A percentile compares a stretch with the other conserved stretches of the same genome.
Conservation (phyloP, 2,797 vertebrate genomes). For the Antennarius maculatus region DNA sequence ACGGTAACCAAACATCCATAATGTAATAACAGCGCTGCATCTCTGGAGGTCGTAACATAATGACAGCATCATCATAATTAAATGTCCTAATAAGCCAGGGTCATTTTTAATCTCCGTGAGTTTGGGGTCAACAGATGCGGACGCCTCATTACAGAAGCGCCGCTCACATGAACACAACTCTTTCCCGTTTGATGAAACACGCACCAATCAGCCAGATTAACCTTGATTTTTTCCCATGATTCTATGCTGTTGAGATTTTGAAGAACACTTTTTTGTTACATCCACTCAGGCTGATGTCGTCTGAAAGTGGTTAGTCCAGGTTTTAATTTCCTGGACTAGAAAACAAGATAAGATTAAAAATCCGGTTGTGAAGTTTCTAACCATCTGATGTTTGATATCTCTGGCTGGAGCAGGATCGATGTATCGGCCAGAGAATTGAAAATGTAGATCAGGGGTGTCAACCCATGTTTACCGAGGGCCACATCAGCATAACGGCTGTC, state of each 20-base stretch:
- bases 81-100: constrained; percentile 65
- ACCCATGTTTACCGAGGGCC: too few species aligned
- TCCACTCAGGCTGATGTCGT: background rate
- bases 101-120: constrained; percentile 66
- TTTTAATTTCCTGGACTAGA: constrained; percentile 47
- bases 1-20: constrained; percentile 57
- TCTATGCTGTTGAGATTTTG: background rate
- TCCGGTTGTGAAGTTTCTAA: background rate
- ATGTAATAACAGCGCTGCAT: constrained; percentile 45
- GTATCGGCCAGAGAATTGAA: background rate
- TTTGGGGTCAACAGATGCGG: constrained; percentile 72
- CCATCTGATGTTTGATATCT: constrained; percentile 13
- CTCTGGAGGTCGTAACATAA: constrained; percentile 38
- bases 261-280: background rate
- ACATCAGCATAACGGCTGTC: too few species aligned
- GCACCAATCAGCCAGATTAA: background rate
- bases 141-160: constrained; percentile 39
- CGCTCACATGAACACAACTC: constrained; percentile 13
- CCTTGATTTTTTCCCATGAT: background rate
- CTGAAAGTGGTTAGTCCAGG: constrained; percentile 28
- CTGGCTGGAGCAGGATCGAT: background rate
- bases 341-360: constrained; percentile 24
- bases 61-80: constrained; percentile 75
- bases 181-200: constrained; percentile 1
- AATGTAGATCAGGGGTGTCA: too few species aligned